Base-by-base conservation (phyloP, 2,797 vertebrate genomes). In the Etheostoma perlongum region DNA sequence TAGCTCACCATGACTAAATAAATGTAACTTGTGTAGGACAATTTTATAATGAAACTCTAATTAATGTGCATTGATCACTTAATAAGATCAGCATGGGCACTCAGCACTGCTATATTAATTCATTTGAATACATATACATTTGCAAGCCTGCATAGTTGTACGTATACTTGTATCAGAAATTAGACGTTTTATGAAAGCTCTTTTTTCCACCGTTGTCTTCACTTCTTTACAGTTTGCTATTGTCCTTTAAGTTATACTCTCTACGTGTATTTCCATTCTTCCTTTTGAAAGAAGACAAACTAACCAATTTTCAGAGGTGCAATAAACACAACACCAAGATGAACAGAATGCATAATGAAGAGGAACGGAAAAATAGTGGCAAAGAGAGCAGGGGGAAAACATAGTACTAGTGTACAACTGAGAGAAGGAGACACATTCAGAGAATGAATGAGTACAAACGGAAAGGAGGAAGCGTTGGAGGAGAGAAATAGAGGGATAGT, bases 401-500 rank as follows among this genome's bases (percentile, higher is more conserved):
- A 67, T 51, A 67, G 66, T 72, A 54, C 44, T 63, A 11, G 48
- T 58, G 67, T 53, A 53, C 44, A 40, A 59, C 21, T 42, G 40
- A 78, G 72, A 75, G 59, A 58, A 30, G 46, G 36, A 52, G 33
- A 65, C 42, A 58, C 53, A 65, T 42, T 69, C 33, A 68, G 61
- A 86, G 65, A 86, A 86, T 72, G 27, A 84, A 85, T 81, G 90
- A 40, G 11, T 74, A 78, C 62, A 81, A 79, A 87, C 74, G 76
- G 84, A 85, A 72, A 70, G 74, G 63, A 82, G 54, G 60, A 57
- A 84, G 69, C 6, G 33, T 51, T 64, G 57, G 79, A 81, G 57
- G 64, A 85, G 67, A 82, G 79, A 88, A 87, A 89, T 60, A 88
- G 82, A 91, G 84, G 78, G 89, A 87, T 84, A 81, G 88, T 89